Base-by-base conservation (phyloP, 2,113 vertebrate species). In the Muntiacus reevesi region DNA sequence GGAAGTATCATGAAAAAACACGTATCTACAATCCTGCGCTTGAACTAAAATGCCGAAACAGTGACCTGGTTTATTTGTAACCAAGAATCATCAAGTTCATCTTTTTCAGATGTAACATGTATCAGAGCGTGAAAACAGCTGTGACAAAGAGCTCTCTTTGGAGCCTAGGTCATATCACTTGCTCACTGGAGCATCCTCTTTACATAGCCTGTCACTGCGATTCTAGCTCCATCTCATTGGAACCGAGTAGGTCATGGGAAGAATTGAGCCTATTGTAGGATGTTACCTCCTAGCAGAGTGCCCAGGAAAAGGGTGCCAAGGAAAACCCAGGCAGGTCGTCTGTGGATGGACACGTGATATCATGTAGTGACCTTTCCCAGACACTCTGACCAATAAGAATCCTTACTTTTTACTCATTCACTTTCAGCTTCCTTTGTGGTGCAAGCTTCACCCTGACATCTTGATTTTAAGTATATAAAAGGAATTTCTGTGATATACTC, bases 41-140 rank as follows among this genome's bases (percentile, higher is more conserved):
- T 94, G 55, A 94, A 36, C 45, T 92, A 50, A 97, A 94, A 88
- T 28, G 23, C 30, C 81, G 87, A 93, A 94, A 83, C 30, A 90
- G 92, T 95, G 79, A 79, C 30, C 7, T 50, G 21, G 15, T 71
- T 98, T 96, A 84, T 94, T 98, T 94, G 60, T 71, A 52, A 90
- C 45, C n/a, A 81, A 55, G 33, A 87, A 23, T 88, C 28, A 14
- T 23, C 21, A 90, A 86, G 45, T 79, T 78, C 36, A 52, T 86
- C 60, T 87, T 92, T 86, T 89, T 45, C 40, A 89, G 9, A 30
- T 74, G 27, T 88, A 43, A 21, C 36, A 21, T 50, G 36, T 64
- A 52, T 28, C 78, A 3, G 71, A 30, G 13, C 14, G 13, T 82
- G 47, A 87, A 94, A 67, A 21, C 60, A 92, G 57, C 50, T 36